These are phyloP conservation scores for Diploptera punctata DNA, from an alignment of 2,888 invertebrate genomes.

Conservation along the genomic window DNA sequence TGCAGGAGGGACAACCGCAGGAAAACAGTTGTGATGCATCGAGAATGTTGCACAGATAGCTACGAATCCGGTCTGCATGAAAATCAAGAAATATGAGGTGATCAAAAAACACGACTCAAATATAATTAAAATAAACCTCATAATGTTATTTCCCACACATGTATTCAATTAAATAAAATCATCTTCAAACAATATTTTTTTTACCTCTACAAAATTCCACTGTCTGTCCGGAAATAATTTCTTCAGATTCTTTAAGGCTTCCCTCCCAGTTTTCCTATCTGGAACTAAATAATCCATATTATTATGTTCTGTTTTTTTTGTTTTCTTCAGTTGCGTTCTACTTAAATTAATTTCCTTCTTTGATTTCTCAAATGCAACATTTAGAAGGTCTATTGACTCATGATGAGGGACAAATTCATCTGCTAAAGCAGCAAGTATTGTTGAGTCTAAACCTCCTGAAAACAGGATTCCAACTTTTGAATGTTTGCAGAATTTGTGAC, in stretches of 20 bases:
- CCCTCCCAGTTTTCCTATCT: constrained; percentile 80
- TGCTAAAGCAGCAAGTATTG: constrained; percentile 84
- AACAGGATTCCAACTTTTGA: constrained; percentile 83
- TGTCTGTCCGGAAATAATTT: constrained; percentile 71
- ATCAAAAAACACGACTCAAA: no score
- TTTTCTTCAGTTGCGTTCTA: constrained; percentile 4
- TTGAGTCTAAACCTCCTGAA: constrained; percentile 91
- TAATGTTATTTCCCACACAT: no score
- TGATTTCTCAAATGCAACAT: constrained; percentile 86
- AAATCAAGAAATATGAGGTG: no score
- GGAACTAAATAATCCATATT: constrained; percentile 62
- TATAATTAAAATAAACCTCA: no score
- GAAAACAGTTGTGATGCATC: no score
- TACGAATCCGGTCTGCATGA: no score
- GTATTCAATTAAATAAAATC: constrained; percentile 20
- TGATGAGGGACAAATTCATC: constrained; percentile 68
- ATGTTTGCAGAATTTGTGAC: constrained; percentile 60
- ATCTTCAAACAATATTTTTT: not conserved
- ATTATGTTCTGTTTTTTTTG: not conserved
- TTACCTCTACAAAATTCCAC: constrained; percentile 84
- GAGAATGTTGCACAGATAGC: no score
- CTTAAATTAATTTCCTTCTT: constrained; percentile 29
- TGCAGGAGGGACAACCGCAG: no score
- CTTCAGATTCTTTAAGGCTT: constrained; percentile 73
- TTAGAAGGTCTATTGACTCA: constrained; percentile 87